phyloP scores from a whole-genome alignment of 2,888 invertebrate genomes.

The Plebejus argus region DNA sequence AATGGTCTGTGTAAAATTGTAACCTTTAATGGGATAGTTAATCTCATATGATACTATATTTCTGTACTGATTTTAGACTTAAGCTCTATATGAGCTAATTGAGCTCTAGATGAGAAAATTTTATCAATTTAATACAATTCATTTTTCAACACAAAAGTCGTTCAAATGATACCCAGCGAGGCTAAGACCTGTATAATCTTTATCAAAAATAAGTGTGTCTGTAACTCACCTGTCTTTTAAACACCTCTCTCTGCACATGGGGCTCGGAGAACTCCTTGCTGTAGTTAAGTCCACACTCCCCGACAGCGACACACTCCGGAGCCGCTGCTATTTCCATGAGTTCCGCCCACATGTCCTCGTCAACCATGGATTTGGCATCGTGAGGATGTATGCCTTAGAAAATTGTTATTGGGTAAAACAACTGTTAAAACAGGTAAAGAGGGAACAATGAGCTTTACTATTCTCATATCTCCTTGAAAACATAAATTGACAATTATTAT shows the following conservation, averaged over 20 bases:
- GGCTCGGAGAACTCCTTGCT: constrained; percentile 96
- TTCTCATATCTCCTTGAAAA: too few relatives aligned
- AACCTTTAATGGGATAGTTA: too few relatives aligned
- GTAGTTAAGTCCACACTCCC: constrained; percentile 97
- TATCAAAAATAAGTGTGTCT: not conserved
- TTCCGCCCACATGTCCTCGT: constrained; percentile 88
- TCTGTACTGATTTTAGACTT: not conserved
- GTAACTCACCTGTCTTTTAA: constrained; percentile 88
- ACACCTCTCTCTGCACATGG: constrained; percentile 91
- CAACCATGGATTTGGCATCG: constrained; percentile 92
- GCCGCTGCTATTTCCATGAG: constrained; percentile 88
- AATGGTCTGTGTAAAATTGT: not conserved
- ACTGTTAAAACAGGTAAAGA: too few relatives aligned
- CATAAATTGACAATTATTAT: too few relatives aligned
- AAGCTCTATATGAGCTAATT: not conserved
- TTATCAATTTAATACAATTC: not conserved
- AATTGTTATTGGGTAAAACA: not conserved
- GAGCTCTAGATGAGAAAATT: not conserved
- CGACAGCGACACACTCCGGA: constrained; percentile 95
- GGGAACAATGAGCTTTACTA: too few relatives aligned
- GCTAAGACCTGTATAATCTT: not conserved
- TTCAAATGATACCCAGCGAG: not conserved
- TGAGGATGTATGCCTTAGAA: constrained; percentile 92
- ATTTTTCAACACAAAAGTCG: not conserved
- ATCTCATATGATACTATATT: not conserved